phyloP scores from a whole-genome alignment of 2,888 invertebrate species.

The Poecilobothrus nobilitatus region DNA sequence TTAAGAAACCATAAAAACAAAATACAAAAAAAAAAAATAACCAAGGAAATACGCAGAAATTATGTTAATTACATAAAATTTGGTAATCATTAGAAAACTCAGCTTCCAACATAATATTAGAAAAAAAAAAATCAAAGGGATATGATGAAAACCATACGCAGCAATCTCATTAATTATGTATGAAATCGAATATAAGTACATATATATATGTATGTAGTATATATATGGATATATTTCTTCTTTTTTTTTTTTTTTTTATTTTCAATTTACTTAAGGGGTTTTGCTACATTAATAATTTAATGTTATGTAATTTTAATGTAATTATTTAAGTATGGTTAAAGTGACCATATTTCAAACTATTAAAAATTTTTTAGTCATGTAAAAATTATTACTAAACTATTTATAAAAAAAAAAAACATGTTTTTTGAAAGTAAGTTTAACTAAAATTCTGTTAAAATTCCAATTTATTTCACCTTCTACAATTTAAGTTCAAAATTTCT shows the following conservation, averaged over 20 bases:
- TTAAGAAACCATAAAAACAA: too few relatives aligned
- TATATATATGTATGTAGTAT: too few relatives aligned
- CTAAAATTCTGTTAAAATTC: too few relatives aligned
- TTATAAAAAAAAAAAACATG: too few relatives aligned
- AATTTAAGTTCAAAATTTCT: too few relatives aligned
- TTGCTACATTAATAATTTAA: not conserved
- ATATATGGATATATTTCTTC: too few relatives aligned
- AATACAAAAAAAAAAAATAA: too few relatives aligned
- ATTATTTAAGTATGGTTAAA: not conserved
- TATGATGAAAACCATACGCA: not conserved
- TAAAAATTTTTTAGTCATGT: too few relatives aligned
- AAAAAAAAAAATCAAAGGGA: not conserved
- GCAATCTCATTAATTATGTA: slow-evolving; percentile 6
- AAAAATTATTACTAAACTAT: too few relatives aligned
- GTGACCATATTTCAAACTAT: not conserved
- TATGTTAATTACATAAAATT: slow-evolving; percentile 1
- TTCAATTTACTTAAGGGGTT: not conserved
- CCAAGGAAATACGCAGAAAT: not conserved
- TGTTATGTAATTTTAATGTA: not conserved
- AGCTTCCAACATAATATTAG: not conserved
- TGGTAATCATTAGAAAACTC: not conserved
- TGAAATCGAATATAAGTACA: not conserved
- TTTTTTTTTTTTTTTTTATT: not conserved
- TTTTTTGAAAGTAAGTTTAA: too few relatives aligned
- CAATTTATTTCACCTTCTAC: too few relatives aligned